Percentiles rank a stretch among this genome's conserved stretches.
These are phyloP conservation scores for Heliconius ismenius DNA, from an alignment of 2,888 invertebrate species.

Conservation along the genomic window DNA sequence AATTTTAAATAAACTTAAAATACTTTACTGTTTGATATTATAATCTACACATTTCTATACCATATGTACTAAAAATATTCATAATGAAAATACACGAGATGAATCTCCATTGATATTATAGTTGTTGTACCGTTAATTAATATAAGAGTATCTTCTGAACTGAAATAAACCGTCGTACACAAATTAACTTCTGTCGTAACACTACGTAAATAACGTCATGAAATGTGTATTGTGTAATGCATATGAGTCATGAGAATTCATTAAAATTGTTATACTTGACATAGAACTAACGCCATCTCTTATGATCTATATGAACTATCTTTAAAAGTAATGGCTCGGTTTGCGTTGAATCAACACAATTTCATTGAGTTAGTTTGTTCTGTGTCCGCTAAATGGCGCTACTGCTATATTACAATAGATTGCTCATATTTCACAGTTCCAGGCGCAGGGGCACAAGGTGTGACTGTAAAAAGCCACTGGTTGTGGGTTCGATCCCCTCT, in stretches of 20 bases:
- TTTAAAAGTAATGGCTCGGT: neutral
- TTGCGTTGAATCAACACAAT: neutral
- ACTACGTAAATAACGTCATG: neutral
- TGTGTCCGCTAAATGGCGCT: neutral
- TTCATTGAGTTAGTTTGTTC: neutral
- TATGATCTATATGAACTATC: slow-evolving; percentile 9
- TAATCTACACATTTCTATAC: no score
- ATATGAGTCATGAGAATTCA: neutral
- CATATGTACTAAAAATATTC: no score
- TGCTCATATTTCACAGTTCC: neutral
- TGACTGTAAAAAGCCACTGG: no score
- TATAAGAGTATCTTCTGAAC: neutral
- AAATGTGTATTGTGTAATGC: neutral
- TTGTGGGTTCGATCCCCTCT: no score
- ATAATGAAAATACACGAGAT: no score
- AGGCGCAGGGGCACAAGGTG: no score
- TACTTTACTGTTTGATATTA: no score
- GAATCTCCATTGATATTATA: neutral
- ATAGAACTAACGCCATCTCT: slow-evolving; percentile 2
- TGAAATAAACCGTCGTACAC: neutral
- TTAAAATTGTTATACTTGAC: neutral
- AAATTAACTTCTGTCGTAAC: neutral
- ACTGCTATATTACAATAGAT: neutral
- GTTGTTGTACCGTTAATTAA: neutral
- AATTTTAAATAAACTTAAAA: neutral